Evolutionary conservation across 2,888 invertebrate species (phyloP).

Genomic region (Hanleya hanleyi): DNA sequence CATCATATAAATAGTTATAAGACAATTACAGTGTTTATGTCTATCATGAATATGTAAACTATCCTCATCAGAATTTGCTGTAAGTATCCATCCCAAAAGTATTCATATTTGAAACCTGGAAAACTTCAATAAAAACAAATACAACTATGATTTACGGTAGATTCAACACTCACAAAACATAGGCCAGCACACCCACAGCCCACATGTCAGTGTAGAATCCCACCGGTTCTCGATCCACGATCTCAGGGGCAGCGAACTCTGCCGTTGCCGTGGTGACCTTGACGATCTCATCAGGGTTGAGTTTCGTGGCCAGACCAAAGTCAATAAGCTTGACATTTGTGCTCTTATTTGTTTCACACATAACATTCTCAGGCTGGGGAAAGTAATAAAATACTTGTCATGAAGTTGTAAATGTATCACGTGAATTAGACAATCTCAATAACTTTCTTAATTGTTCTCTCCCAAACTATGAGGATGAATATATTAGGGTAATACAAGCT

Average conservation of each 20-base stretch:
- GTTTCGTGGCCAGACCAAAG: constrained; percentile 98
- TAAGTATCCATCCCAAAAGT: too few species aligned
- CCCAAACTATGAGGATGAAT: background rate
- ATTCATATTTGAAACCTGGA: too few species aligned
- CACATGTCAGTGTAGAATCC: constrained; percentile 99
- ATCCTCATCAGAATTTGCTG: too few species aligned
- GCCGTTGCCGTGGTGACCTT: constrained; percentile 99
- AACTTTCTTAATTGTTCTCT: too few species aligned
- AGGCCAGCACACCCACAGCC: constrained; percentile 99
- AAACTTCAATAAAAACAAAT: too few species aligned
- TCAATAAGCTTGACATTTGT: constrained; percentile 99
- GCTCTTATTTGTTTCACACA: constrained; percentile 97
- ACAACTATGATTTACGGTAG: too few species aligned
- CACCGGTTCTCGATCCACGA: constrained; percentile 98
- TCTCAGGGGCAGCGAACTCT: constrained; percentile 99
- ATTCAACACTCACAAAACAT: constrained; percentile 95
- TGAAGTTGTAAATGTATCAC: background rate
- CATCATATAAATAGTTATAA: too few species aligned
- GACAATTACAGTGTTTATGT: too few species aligned
- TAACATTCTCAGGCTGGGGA: constrained; percentile 97
- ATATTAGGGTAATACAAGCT: background rate
- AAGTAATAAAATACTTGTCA: background rate
- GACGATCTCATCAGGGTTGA: constrained; percentile 98
- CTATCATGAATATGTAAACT: too few species aligned
- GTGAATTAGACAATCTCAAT: too few species aligned